A percentile compares a stretch with the other conserved stretches of the same genome.
These are phyloP conservation scores for Clistopyga incitator DNA, from an alignment of 2,888 invertebrate species.

Conservation along the genomic window DNA sequence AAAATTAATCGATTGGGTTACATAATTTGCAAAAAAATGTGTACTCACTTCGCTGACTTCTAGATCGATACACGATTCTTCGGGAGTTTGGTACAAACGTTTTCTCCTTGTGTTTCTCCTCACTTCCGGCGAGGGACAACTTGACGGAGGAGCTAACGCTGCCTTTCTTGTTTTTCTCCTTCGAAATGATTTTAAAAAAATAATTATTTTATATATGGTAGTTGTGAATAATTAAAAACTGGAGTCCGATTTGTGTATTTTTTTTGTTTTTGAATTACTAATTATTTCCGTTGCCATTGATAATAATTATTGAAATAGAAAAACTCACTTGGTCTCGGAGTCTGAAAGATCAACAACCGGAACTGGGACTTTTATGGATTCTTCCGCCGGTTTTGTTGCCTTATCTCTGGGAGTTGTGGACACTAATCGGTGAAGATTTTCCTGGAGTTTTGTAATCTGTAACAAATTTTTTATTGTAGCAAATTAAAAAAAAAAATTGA, in stretches of 20 bases:
- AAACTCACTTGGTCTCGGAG: conserved; percentile 77
- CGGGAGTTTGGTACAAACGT: conserved; percentile 72
- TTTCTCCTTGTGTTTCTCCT: conserved; percentile 73
- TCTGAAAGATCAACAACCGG: conserved; percentile 76
- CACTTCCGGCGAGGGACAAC: conserved; percentile 60
- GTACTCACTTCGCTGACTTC: conserved; percentile 72
- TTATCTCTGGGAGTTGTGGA: conserved; percentile 58
- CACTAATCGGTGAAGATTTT: conserved; percentile 69
- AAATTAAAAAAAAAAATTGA: conserved; percentile 9
- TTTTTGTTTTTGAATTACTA: background rate
- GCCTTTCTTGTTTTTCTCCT: conserved; percentile 68
- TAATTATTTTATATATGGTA: background rate
- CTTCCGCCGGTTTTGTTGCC: conserved; percentile 66
- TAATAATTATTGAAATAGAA: background rate
- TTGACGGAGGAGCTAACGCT: conserved; percentile 56
- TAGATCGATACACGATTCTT: conserved; percentile 75
- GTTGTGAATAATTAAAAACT: background rate
- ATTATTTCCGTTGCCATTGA: too few species aligned
- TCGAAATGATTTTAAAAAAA: conserved; percentile 12
- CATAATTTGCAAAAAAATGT: too few species aligned
- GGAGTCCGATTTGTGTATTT: background rate
- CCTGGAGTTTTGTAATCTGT: conserved; percentile 73
- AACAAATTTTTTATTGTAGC: conserved; percentile 57
- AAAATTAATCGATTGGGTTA: background rate
- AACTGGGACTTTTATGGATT: conserved; percentile 65